Evolutionary conservation across 2,888 invertebrate species (phyloP).

Genomic region (Amblyteles armatorius): DNA sequence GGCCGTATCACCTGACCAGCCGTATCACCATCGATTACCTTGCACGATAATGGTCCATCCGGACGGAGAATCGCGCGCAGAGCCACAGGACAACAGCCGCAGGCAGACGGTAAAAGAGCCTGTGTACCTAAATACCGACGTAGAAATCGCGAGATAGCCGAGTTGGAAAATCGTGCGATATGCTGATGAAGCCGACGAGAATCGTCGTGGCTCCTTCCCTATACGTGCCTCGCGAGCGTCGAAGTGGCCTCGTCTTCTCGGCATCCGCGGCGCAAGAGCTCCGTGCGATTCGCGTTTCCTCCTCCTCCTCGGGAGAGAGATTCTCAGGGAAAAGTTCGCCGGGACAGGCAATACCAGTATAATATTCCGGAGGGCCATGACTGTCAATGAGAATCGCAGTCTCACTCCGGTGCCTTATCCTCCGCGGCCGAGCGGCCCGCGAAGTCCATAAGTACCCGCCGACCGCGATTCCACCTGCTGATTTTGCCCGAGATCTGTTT

Average conservation of each 20-base stretch:
- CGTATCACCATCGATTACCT: too few relatives aligned
- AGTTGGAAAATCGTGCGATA: slow-evolving; percentile 65
- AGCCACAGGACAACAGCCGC: slow-evolving; percentile 2
- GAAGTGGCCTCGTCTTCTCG: slow-evolving; percentile 14
- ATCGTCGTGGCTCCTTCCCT: slow-evolving; percentile 50
- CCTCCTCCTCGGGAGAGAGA: slow-evolving; percentile 35
- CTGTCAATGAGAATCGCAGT: slow-evolving; percentile 54
- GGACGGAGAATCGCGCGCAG: background rate
- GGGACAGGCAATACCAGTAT: slow-evolving; percentile 41
- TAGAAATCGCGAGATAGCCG: slow-evolving; percentile 60
- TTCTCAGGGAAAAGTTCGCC: slow-evolving; percentile 50
- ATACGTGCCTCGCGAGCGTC: background rate
- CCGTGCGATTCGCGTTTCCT: slow-evolving; percentile 29
- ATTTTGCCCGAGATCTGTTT: slow-evolving; percentile 58
- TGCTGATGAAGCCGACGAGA: slow-evolving; percentile 61
- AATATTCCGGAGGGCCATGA: slow-evolving; percentile 58
- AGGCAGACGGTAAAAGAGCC: slow-evolving; percentile 44
- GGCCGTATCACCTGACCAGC: too few relatives aligned
- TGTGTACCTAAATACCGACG: slow-evolving; percentile 60
- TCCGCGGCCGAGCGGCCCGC: slow-evolving; percentile 5
- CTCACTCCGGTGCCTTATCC: slow-evolving; percentile 52
- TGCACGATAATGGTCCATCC: background rate
- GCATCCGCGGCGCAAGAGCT: background rate
- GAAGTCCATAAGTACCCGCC: slow-evolving; percentile 6
- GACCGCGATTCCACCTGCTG: slow-evolving; percentile 59